Evolutionary conservation across 1,140 invertebrate genomes (phyloP), one percentile per base, ranked within the genome.

Genomic region (Neotoxoptera formosana): DNA sequence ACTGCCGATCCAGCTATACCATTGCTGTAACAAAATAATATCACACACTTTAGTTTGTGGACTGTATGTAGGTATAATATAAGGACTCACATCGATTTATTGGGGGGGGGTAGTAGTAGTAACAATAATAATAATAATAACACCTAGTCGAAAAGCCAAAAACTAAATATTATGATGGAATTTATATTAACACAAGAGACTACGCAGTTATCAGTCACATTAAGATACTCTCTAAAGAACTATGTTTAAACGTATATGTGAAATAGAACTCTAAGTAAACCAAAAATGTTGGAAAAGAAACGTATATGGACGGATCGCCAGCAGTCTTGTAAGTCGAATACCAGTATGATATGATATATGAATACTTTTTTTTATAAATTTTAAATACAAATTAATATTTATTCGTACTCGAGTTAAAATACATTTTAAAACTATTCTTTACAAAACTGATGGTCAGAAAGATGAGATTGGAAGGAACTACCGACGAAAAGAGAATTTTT

Each of bases 1-100:
- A 99, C 96, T 0, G 99, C 99, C 21, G 98, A 99, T 17, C 98
- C 98, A 25, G 97, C 96, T 94, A 99, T 98, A 94, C 98, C 97
- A 94, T 99, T 99, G 34, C 97, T 98, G 95, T 95, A 87, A 41
- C 14, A 47, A n/a, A 47, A 87, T 30, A 84, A 84, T 45, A 25
- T 25, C 7, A 45, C 41, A 25, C 6, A 41, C 41, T 84, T 25
- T 84, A 76, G n/a, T 34, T 76, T 76, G 4, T 41, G 17, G 14
- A 4, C 23, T 67, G 6, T 30, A 60, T 1, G 53, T 76, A n/a
- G 6, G 17, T 17, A 30, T 67, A 14, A 11, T 67, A 20, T 47
- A 47, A 11, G 7, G 47, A 41, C 41, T 23, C 30, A 67, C 60
- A n/a, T 67, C 14, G n/a, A 17, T 67, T 17, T 11, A 67, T 67